These are phyloP conservation scores for Saccopteryx leptura DNA, from an alignment of 2,113 vertebrate genomes.

Conservation along the genomic window DNA sequence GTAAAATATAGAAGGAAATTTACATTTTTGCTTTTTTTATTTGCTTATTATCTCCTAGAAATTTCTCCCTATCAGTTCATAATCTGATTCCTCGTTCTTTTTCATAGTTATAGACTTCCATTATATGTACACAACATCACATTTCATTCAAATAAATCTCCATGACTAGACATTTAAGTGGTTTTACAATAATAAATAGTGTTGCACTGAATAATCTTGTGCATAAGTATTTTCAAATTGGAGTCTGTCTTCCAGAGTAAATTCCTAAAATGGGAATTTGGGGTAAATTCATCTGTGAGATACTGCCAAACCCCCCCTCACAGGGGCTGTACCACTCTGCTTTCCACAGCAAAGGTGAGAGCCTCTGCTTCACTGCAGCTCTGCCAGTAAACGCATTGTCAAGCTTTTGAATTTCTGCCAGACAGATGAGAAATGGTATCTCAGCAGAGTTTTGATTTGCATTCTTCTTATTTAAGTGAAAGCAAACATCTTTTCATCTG, in stretches of 20 bases:
- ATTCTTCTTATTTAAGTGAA: conserved; percentile 42
- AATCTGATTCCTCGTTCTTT: background rate
- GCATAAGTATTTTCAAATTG: background rate
- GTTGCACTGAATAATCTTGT: background rate
- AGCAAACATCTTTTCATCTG: background rate
- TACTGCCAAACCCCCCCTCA: background rate
- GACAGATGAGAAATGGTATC: background rate
- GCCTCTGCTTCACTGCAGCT: background rate
- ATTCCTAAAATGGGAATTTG: background rate
- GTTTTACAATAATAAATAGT: background rate
- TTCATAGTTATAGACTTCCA: background rate
- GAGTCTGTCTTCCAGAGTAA: background rate
- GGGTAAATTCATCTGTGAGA: background rate
- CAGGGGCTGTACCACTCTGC: background rate
- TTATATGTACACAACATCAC: background rate
- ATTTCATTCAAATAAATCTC: background rate
- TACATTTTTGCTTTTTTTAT: background rate
- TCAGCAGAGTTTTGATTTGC: background rate
- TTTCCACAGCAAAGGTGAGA: background rate
- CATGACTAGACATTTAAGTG: background rate
- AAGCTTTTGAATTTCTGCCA: conserved; percentile 7
- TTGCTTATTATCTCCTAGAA: background rate
- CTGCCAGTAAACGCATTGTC: background rate
- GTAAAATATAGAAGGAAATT: background rate
- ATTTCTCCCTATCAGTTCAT: conserved; percentile 6